Percentiles rank a stretch among this genome's conserved stretches.
phyloP scores from a whole-genome alignment of 2,113 vertebrate genomes.

The Platysteira castanea region DNA sequence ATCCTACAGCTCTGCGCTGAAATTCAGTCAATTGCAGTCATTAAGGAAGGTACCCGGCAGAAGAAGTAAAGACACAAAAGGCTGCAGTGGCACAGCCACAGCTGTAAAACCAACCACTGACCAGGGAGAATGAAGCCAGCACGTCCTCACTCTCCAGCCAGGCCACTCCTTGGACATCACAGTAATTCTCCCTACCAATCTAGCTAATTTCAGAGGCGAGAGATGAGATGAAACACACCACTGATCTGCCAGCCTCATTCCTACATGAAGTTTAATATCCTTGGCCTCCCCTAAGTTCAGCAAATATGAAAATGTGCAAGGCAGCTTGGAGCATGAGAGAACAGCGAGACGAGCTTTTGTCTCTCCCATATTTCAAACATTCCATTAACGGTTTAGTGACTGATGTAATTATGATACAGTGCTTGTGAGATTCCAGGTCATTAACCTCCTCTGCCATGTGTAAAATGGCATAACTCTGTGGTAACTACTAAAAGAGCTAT shows the following conservation, averaged over 20 bases:
- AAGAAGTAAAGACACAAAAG: background rate
- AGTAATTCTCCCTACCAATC: background rate
- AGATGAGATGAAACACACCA: background rate
- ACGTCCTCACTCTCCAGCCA: accelerated
- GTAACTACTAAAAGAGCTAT: background rate
- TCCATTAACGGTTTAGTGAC: background rate
- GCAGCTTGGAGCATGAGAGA: background rate
- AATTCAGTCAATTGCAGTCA: background rate
- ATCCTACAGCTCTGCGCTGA: background rate
- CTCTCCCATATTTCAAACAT: background rate
- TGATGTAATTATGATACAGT: background rate
- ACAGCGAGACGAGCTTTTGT: accelerated
- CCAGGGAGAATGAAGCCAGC: background rate
- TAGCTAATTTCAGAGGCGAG: background rate
- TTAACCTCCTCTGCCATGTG: background rate
- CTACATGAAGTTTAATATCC: background rate
- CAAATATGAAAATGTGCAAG: background rate
- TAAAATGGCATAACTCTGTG: background rate
- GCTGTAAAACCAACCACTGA: background rate
- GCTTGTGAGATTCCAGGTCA: background rate
- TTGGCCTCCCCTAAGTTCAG: background rate
- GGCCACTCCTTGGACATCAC: background rate
- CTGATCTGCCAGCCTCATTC: background rate
- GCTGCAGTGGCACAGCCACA: background rate
- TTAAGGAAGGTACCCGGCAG: background rate